Evolutionary conservation across 2,888 invertebrate species (phyloP).

Genomic region (Aleiodes leptofemur): DNA sequence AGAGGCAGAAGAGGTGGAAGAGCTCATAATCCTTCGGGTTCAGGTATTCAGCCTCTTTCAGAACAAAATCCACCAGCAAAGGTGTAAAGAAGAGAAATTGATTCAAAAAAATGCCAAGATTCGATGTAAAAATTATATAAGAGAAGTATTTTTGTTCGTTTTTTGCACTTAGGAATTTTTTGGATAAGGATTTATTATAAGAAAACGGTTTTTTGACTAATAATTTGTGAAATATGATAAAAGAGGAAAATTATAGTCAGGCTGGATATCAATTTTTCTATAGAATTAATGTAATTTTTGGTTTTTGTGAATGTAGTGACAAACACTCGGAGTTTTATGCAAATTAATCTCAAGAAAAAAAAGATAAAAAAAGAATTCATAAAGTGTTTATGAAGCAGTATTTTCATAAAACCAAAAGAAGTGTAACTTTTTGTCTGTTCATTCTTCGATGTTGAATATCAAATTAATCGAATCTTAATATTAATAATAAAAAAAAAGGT

Average conservation of each 20-base stretch:
- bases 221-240: constrained; percentile 45
- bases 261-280: neutral
- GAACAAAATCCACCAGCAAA: constrained; percentile 73
- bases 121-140: constrained; percentile 29
- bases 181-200: neutral
- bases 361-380: neutral
- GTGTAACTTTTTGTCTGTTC: constrained; percentile 5
- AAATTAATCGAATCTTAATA: neutral
- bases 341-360: constrained; percentile 1
- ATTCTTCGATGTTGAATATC: constrained; percentile 5
- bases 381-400: constrained; percentile 28
- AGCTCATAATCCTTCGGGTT: constrained; percentile 68
- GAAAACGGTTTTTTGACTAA: too few species aligned
- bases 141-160: constrained; percentile 36
- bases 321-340: constrained; percentile 2
- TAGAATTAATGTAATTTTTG: neutral
- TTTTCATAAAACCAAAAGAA: constrained; percentile 15
- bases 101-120: neutral
- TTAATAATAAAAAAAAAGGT: neutral
- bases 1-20: constrained; percentile 76
- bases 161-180: constrained; percentile 44
- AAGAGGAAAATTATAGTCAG: neutral
- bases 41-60: constrained; percentile 72
- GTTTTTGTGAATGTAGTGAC: neutral
- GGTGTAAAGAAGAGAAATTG: constrained; percentile 3